Evolutionary conservation across 2,113 vertebrate species (phyloP), one percentile per base, ranked within the genome.

Genomic region (Sturnus vulgaris): DNA sequence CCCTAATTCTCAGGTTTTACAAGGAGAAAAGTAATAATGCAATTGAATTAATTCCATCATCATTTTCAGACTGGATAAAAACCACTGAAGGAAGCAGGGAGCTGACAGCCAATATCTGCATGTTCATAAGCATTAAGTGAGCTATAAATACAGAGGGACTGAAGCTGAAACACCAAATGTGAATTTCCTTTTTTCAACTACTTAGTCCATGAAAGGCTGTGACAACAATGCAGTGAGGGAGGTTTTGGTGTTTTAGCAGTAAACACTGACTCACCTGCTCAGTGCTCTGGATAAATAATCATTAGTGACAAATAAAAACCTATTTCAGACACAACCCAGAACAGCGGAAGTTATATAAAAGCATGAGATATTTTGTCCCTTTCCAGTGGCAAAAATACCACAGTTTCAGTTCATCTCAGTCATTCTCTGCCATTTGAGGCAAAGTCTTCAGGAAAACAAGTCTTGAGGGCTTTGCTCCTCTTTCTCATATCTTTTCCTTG

Each of bases 231-330:
- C 66, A 64, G 28, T 1, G 23, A 92, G 63, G 47, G 80, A 78
- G 35, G 14, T 42, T 79, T 46, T 2, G 2, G 59, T 82, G 65
- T 6, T 82, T 68, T 42, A 69, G 57, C 82, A 71, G 40, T 64
- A 85, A 95, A 72, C 70, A 90, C 73, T 90, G 88, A 91, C 82
- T 96, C 85, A 85, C 59, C 37, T 88, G 66, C 61, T 60, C 65
- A 60, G 14, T 4, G 13, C 61, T 76, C 61, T 42, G 55, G 31
- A 73, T 86, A 88, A 91, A 91, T 94, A 91, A 79, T 56, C 57
- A 47, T 19, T 79, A 49, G 33, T 91, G 73, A 90, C 65, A 87
- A 89, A 90, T 68, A 57, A 31, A 71, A 94, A 12, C 44, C 40
- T 56, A 65, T 76, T 92, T 83, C 81, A 92, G 59, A 88, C 28